Conservation (phyloP, 2,888 invertebrate genomes). For the Polietes domitor region DNA sequence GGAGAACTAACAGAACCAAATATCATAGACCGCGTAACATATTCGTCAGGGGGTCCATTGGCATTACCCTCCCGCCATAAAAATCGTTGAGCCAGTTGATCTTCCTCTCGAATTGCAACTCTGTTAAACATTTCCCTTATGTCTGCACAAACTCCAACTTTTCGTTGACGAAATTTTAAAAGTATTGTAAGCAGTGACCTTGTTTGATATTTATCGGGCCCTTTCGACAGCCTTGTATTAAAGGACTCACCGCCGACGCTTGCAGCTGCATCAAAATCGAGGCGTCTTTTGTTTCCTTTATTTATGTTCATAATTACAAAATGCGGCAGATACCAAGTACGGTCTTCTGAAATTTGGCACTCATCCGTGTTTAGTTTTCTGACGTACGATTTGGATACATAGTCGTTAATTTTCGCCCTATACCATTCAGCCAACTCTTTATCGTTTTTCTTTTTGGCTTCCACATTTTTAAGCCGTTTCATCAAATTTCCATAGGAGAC, state of each 20-base stretch:
- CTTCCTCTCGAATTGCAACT: slow-evolving; percentile 49
- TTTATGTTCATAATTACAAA: slow-evolving; percentile 43
- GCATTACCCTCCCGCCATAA: slow-evolving; percentile 52
- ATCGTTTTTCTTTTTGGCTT: slow-evolving; percentile 43
- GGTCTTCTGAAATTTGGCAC: background rate
- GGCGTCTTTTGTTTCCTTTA: slow-evolving; percentile 42
- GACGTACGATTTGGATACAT: slow-evolving; percentile 8
- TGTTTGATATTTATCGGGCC: slow-evolving; percentile 37
- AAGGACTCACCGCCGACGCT: slow-evolving; percentile 42
- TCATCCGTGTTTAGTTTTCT: slow-evolving; percentile 31
- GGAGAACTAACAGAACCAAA: slow-evolving; percentile 64
- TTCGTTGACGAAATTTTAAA: slow-evolving; percentile 46
- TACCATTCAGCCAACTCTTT: slow-evolving; percentile 35
- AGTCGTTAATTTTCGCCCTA: slow-evolving; percentile 9
- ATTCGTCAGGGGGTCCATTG: slow-evolving; percentile 38
- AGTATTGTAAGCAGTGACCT: slow-evolving; percentile 52
- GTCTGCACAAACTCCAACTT: slow-evolving; percentile 28
- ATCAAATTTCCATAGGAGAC: slow-evolving; percentile 49
- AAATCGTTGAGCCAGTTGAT: slow-evolving; percentile 59
- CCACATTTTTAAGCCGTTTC: slow-evolving; percentile 39
- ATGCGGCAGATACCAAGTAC: slow-evolving; percentile 37
- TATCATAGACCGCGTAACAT: slow-evolving; percentile 60
- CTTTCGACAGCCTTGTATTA: slow-evolving; percentile 43
- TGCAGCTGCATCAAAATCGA: slow-evolving; percentile 33
- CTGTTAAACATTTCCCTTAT: slow-evolving; percentile 54